phyloP scores from a whole-genome alignment of 2,888 invertebrate genomes.

The Eurytoma californica region DNA sequence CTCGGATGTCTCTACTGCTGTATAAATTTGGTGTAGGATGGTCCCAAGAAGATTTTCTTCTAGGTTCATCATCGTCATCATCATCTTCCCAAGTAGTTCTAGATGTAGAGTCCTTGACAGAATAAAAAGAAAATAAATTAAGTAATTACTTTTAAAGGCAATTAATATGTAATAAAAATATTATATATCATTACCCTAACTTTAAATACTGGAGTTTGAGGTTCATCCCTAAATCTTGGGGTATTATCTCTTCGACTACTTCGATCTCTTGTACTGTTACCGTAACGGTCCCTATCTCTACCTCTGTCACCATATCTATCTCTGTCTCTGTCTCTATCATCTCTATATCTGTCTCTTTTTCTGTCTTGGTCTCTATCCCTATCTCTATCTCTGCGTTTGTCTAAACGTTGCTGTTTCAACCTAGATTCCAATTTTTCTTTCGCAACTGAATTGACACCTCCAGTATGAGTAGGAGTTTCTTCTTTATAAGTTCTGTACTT shows the following conservation, averaged over 20 bases:
- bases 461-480: conserved; percentile 96
- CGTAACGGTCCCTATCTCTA: conserved; percentile 65
- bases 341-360: conserved; percentile 64
- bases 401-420: conserved; percentile 70
- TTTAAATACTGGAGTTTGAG: conserved; percentile 84
- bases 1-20: conserved; percentile 69
- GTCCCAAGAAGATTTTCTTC: conserved; percentile 91
- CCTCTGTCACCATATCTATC: conserved; percentile 67
- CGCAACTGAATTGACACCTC: conserved; percentile 90
- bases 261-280: conserved; percentile 36
- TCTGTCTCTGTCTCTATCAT: conserved; percentile 65
- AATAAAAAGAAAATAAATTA: conserved; percentile 20
- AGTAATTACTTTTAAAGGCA: background rate
- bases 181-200: conserved; percentile 70
- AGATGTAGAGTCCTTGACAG: conserved; percentile 76
- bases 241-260: conserved; percentile 66
- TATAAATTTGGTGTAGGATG: conserved; percentile 88
- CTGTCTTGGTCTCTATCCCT: conserved; percentile 67
- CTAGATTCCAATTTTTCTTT: conserved; percentile 79
- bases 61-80: conserved; percentile 79
- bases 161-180: background rate
- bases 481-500: conserved; percentile 87
- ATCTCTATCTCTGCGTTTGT: conserved; percentile 64
- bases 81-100: conserved; percentile 89
- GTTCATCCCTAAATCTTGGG: conserved; percentile 88